phyloP scores from a whole-genome alignment of 2,797 vertebrate genomes.

The Syngnathus rostellatus region DNA sequence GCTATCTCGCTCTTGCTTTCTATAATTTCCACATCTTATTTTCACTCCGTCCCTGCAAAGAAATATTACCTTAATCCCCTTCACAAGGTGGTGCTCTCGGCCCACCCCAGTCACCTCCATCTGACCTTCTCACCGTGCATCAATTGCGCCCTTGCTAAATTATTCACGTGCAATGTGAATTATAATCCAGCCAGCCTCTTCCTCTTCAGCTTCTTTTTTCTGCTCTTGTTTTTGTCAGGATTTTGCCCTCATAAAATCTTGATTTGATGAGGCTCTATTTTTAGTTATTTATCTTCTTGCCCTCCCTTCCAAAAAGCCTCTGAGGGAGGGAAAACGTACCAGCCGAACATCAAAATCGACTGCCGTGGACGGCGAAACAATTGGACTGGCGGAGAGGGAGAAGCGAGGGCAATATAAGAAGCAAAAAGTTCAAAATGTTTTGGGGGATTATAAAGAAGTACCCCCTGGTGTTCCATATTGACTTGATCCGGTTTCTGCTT shows the following conservation, averaged over 20 bases:
- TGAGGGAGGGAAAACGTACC: constrained; percentile 17
- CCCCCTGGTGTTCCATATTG: constrained; percentile 29
- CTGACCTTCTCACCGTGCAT: constrained; percentile 15
- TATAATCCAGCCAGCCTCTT: constrained; percentile 18
- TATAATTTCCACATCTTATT: not conserved
- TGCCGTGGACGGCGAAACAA: constrained; percentile 6
- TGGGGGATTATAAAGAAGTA: constrained; percentile 15
- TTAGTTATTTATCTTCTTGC: constrained; percentile 37
- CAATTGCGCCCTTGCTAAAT: constrained; percentile 38
- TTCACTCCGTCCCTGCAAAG: not conserved
- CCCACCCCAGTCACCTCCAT: constrained; percentile 4
- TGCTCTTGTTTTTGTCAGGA: constrained; percentile 34
- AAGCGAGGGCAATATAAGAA: not conserved
- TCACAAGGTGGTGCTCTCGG: not conserved
- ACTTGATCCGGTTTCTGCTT: constrained; percentile 1
- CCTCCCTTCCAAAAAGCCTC: constrained; percentile 23
- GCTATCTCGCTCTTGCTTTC: not conserved
- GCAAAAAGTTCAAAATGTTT: constrained; percentile 21
- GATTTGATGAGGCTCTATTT: constrained; percentile 45
- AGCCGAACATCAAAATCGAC: constrained; percentile 14
- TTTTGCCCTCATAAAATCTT: constrained; percentile 37
- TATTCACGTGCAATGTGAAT: constrained; percentile 34
- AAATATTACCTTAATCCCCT: not conserved
- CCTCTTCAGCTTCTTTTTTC: constrained; percentile 26
- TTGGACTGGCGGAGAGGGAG: not conserved